These are phyloP conservation scores for Emydocephalus ijimae DNA, from an alignment of 2,113 vertebrate genomes.

Conservation along the genomic window DNA sequence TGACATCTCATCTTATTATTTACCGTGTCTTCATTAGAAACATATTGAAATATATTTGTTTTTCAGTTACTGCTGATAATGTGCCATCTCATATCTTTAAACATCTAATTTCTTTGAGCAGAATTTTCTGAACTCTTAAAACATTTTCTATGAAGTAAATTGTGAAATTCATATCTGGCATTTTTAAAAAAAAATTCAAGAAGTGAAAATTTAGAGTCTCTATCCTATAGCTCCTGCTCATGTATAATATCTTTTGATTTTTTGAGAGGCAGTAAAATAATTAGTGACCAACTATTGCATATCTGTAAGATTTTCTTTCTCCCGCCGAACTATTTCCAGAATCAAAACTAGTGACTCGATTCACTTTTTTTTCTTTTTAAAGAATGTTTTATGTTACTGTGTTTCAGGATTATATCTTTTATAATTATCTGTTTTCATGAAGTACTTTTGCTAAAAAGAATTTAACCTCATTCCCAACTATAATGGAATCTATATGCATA, in stretches of 20 bases:
- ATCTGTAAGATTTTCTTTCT: not conserved
- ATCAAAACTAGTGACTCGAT: not conserved
- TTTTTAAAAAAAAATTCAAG: too few species aligned
- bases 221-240: not conserved
- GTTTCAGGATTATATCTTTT: not conserved
- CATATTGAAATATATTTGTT: slow-evolving; percentile 10
- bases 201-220: too few species aligned
- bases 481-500: not conserved
- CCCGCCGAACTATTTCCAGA: not conserved
- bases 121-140: slow-evolving; percentile 13
- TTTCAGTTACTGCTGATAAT: slow-evolving; percentile 15
- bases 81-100: not conserved
- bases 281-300: not conserved
- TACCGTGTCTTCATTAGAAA: slow-evolving; percentile 8
- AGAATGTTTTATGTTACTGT: not conserved
- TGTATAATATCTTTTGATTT: not conserved
- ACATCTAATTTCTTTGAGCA: not conserved
- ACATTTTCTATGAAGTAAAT: not conserved
- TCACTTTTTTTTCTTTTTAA: too few species aligned
- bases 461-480: not conserved
- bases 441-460: not conserved
- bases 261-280: not conserved
- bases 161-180: not conserved
- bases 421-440: not conserved
- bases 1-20: slow-evolving; percentile 15